A percentile compares a stretch with the other conserved stretches of the same genome.
Conservation (phyloP, 2,797 vertebrate genomes). For the Saxicola maurus region DNA sequence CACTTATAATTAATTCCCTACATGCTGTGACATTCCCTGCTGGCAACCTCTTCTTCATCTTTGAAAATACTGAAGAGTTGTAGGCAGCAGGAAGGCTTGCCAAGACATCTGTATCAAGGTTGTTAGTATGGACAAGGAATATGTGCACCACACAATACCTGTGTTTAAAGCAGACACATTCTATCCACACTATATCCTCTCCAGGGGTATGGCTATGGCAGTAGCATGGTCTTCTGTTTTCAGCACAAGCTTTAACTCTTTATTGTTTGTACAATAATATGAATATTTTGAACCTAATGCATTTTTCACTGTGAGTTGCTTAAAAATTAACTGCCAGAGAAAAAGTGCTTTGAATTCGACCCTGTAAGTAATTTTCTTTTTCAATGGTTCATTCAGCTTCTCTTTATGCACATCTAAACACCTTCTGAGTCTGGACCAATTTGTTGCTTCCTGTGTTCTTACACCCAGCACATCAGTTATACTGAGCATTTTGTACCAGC, state of each 20-base stretch:
- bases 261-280: neutral
- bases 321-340: neutral
- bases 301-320: neutral
- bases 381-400: neutral
- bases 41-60: slow-evolving; percentile 23
- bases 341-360: neutral
- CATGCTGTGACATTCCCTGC: neutral
- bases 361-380: neutral
- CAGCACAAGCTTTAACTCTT: neutral
- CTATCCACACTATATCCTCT: neutral
- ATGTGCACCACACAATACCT: neutral
- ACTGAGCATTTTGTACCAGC: neutral
- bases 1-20: slow-evolving; percentile 14
- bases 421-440: neutral
- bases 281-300: neutral
- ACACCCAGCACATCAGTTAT: neutral
- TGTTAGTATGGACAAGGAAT: neutral
- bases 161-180: neutral
- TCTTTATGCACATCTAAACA: neutral
- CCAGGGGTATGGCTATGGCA: neutral
- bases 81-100: slow-evolving; percentile 7
- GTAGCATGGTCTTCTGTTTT: neutral
- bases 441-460: neutral
- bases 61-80: slow-evolving; percentile 1
- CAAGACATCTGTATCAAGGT: slow-evolving; percentile 24